Base-by-base conservation (phyloP, 2,888 invertebrate genomes). In the Drosophila falleni region DNA sequence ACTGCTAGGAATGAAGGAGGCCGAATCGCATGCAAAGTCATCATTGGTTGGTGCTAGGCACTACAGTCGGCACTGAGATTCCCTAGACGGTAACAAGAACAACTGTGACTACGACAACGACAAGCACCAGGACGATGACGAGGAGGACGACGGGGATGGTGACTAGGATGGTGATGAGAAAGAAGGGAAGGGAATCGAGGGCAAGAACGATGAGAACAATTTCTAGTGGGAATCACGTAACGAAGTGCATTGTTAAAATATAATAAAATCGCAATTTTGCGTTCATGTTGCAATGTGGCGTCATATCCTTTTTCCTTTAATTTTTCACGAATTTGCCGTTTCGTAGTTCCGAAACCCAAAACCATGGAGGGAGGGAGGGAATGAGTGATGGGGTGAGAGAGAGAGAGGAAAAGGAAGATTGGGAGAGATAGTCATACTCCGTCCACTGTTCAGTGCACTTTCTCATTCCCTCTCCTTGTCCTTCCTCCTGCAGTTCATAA, bases 211-310 rank as follows among this genome's bases (percentile, higher is more conserved):
- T 63, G 62, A 70, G 82, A 69, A 79, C 87, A 67, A 76, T 82
- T 88, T 86, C 89, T 83, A 87, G 81, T 78, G 89, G 89, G 89
- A 89, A 89, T 89, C 89, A 88, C 89, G 89, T 89, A 86, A 86
- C 86, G 89, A 86, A 86, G 89, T 89, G 89, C 86, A 86, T 86
- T 86, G 86, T 86, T 86, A 86, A 86, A 86, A 86, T 88, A 86
- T 89, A 86, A 86, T 86, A 86, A 86, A 86, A 86, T 86, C 87
- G 89, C 86, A 86, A 86, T 86, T 86, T 86, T 89, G 89, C 89
- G 86, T 86, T 86, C 89, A 89, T 86, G 86, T 88, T 86, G 86
- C 86, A 86, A 86, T 86, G 89, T 86, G 86, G 86, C 86, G 86
- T 89, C 87, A 86, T 88, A 86, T 86, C 86, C 89, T 83, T 83